These are phyloP conservation scores for Propithecus coquereli DNA, from an alignment of 2,113 vertebrate species.

Conservation along the genomic window DNA sequence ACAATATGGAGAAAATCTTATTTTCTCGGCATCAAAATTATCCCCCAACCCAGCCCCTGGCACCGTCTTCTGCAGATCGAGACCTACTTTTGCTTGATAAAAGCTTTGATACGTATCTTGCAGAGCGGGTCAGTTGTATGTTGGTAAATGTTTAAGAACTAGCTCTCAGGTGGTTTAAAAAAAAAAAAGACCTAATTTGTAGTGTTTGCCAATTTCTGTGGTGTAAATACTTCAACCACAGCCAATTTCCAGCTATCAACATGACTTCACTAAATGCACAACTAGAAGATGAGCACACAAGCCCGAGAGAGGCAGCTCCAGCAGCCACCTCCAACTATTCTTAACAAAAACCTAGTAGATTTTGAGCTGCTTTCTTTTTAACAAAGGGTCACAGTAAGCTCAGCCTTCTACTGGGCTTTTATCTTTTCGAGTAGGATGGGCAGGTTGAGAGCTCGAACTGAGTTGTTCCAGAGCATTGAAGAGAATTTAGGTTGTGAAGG, in stretches of 20 bases:
- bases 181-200: neutral
- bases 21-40: neutral
- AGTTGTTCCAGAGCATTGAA: neutral
- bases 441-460: neutral
- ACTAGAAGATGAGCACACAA: neutral
- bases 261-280: neutral
- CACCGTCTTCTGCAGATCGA: neutral
- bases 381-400: neutral
- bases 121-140: neutral
- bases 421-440: neutral
- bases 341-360: neutral
- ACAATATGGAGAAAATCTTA: constrained; percentile 2
- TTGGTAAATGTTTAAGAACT: neutral
- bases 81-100: neutral
- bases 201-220: neutral
- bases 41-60: neutral
- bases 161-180: neutral
- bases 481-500: neutral
- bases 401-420: neutral
- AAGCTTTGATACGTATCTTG: neutral
- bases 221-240: neutral
- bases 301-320: neutral
- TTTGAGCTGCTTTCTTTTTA: neutral
- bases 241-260: neutral
- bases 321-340: neutral